These are phyloP conservation scores for Syngnathus typhle DNA, from an alignment of 2,113 vertebrate species.

Conservation along the genomic window DNA sequence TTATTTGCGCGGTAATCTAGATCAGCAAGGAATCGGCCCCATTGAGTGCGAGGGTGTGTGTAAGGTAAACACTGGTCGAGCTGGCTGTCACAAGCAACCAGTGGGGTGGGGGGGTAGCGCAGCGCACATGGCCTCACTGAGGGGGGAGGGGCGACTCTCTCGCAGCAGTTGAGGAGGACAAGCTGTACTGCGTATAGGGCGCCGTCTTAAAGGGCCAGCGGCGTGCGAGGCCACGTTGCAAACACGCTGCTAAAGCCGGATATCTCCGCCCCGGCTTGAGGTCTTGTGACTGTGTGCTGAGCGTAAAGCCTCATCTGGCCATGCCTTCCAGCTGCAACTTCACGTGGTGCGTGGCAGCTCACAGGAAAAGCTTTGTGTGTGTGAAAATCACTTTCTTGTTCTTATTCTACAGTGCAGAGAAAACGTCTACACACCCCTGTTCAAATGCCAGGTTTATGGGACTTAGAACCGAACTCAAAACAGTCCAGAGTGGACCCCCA, in stretches of 20 bases:
- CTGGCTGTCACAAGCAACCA: constrained; percentile 51
- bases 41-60: constrained; percentile 5
- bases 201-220: constrained; percentile 62
- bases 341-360: constrained; percentile 33
- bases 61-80: constrained; percentile 58
- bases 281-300: constrained; percentile 58
- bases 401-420: neutral
- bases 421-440: neutral
- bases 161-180: constrained; percentile 48
- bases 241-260: constrained; percentile 40
- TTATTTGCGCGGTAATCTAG: constrained; percentile 32
- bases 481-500: too few species aligned
- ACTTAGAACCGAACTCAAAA: too few species aligned
- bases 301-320: constrained; percentile 44
- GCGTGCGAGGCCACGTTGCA: constrained; percentile 56
- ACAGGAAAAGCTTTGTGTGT: constrained; percentile 43
- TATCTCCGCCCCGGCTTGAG: constrained; percentile 21
- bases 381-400: neutral
- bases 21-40: constrained; percentile 19
- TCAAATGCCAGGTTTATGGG: neutral
- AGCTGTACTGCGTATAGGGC: constrained; percentile 35
- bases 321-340: constrained; percentile 43
- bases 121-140: constrained; percentile 61
- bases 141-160: constrained; percentile 53
- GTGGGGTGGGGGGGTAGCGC: constrained; percentile 41